These are phyloP conservation scores for Agrochola litura DNA, from an alignment of 2,888 invertebrate genomes.

Conservation along the genomic window DNA sequence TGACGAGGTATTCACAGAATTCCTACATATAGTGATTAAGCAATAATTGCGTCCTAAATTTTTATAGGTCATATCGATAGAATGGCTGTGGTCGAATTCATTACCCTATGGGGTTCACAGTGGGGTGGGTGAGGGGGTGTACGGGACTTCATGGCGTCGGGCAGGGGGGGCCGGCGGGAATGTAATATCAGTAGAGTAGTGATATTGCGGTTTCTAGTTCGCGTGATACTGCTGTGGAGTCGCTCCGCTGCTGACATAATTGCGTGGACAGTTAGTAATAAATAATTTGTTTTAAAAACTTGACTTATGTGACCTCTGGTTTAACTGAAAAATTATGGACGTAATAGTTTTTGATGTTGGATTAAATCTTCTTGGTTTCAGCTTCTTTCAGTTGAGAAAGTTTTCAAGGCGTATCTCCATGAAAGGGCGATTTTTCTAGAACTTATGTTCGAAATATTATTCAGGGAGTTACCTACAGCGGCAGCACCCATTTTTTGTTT, in stretches of 20 bases:
- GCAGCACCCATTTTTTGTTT: background rate
- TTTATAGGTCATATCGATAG: conserved; percentile 86
- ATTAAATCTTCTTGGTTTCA: background rate
- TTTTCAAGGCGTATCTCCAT: background rate
- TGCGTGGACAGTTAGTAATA: conserved; percentile 65
- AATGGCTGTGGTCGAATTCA: conserved; percentile 85
- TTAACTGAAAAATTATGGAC: background rate
- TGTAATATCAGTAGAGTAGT: conserved; percentile 88
- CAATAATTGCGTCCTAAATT: conserved; percentile 84
- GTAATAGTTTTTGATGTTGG: background rate
- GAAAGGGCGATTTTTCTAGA: background rate
- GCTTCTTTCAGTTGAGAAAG: background rate
- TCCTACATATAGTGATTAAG: conserved; percentile 76
- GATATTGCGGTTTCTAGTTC: conserved; percentile 88
- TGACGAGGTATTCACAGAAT: conserved; percentile 62
- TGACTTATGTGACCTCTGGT: conserved; percentile 24
- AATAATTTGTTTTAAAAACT: conserved; percentile 64
- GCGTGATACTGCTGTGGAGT: conserved; percentile 77
- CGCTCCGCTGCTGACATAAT: conserved; percentile 63
- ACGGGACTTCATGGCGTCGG: conserved; percentile 85
- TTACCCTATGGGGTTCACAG: conserved; percentile 84
- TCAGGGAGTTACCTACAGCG: background rate
- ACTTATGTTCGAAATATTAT: background rate
- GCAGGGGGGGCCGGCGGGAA: conserved; percentile 77
- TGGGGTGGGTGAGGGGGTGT: conserved; percentile 71